Conservation (phyloP, 1,140 invertebrate genomes). For the Drosophila micromelanica region DNA sequence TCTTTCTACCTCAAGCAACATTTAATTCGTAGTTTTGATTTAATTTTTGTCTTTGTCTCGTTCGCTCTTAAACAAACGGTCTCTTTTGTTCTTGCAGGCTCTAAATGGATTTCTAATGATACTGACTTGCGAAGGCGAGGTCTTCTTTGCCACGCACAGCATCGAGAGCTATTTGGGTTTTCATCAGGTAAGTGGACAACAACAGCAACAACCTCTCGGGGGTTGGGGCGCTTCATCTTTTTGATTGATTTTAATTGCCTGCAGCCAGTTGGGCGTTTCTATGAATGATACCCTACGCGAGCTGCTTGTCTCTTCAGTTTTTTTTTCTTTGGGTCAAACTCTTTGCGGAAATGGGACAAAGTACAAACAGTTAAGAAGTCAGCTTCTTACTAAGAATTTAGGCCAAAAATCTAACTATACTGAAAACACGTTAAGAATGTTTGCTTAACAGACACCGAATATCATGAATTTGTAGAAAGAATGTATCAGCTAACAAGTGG, state of each 20-base stretch:
- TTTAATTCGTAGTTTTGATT: slow-evolving; percentile 82
- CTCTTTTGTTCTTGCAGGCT: slow-evolving; percentile 90
- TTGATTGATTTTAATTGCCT: slow-evolving; percentile 81
- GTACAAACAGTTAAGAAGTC: slow-evolving; percentile 4
- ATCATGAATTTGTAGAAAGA: not conserved
- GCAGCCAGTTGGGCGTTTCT: slow-evolving; percentile 14
- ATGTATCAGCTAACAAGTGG: no score
- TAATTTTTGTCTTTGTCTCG: slow-evolving; percentile 56
- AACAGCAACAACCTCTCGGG: slow-evolving; percentile 6
- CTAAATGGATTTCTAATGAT: slow-evolving; percentile 99
- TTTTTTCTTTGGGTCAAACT: slow-evolving; percentile 42
- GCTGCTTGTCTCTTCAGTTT: not conserved
- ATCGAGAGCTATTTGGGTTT: slow-evolving; percentile 99
- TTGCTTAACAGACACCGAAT: not conserved
- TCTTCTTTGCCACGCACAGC: slow-evolving; percentile 99
- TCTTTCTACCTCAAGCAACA: slow-evolving; percentile 44
- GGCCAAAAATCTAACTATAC: not conserved
- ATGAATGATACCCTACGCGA: slow-evolving; percentile 27
- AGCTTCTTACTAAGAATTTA: not conserved
- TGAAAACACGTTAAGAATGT: not conserved
- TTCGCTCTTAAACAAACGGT: not conserved
- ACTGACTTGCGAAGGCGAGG: slow-evolving; percentile 98
- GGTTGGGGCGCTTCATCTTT: slow-evolving; percentile 28
- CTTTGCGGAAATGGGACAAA: slow-evolving; percentile 32
- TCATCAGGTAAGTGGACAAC: slow-evolving; percentile 94